phyloP scores from a whole-genome alignment of 2,113 vertebrate species.

The Ictidomys tridecemlineatus region DNA sequence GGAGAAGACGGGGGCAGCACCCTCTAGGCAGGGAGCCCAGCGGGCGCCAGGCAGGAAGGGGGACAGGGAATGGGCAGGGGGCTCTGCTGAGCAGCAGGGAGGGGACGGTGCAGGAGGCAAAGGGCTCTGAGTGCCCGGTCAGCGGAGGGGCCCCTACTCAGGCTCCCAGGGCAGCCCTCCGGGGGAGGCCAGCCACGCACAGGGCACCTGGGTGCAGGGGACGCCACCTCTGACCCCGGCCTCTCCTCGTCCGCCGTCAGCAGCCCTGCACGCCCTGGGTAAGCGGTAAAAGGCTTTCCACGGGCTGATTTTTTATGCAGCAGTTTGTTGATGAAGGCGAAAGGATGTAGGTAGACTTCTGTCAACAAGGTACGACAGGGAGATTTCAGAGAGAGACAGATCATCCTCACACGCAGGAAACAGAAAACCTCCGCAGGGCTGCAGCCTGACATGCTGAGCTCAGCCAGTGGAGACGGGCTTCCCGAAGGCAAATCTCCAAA shows the following conservation, averaged over 20 bases:
- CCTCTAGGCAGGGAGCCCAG: neutral
- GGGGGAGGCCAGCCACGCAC: neutral
- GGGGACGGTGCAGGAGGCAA: too few species aligned
- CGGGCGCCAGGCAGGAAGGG: neutral
- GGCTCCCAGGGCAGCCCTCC: neutral
- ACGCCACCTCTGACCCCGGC: neutral
- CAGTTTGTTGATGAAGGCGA: conserved; percentile 61
- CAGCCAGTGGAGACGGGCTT: conserved; percentile 45
- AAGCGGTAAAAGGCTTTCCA: conserved; percentile 48
- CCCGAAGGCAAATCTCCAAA: conserved; percentile 25
- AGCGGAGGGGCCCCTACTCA: neutral
- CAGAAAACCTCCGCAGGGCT: conserved; percentile 36
- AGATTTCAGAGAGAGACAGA: conserved; percentile 75
- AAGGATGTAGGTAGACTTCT: conserved; percentile 49
- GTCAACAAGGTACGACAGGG: conserved; percentile 58
- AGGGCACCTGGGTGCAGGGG: neutral
- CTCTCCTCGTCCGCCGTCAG: neutral
- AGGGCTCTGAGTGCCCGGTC: fast-evolving
- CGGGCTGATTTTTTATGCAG: conserved; percentile 70
- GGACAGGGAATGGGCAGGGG: neutral
- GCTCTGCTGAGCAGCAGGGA: neutral
- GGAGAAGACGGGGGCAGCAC: neutral
- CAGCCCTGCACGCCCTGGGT: neutral
- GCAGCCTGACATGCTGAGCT: conserved; percentile 67
- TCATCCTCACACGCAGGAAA: conserved; percentile 18